Conservation (phyloP, 2,888 invertebrate genomes). For the Folsomia manolachei region DNA sequence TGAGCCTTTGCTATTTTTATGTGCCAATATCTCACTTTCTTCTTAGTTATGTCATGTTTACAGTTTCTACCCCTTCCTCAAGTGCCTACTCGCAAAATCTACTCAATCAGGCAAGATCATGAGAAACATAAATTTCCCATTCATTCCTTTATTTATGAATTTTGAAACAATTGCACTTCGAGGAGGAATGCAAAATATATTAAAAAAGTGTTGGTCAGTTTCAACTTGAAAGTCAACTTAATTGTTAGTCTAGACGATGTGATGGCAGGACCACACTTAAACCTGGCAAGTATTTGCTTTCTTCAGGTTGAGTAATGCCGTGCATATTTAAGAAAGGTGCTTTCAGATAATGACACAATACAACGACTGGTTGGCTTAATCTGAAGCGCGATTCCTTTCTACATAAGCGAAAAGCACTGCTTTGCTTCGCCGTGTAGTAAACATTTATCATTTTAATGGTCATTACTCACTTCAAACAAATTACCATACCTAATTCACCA, state of each 20-base stretch:
- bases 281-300: no score
- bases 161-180: not conserved
- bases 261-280: no score
- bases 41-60: not conserved
- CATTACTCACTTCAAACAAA: conserved; percentile 1
- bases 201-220: no score
- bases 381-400: no score
- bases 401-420: no score
- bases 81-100: not conserved
- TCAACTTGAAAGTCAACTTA: not conserved
- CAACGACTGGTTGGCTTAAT: no score
- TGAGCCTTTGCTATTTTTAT: conserved; percentile 19
- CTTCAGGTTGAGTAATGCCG: no score
- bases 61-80: not conserved
- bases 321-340: no score
- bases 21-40: not conserved
- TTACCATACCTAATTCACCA: not conserved
- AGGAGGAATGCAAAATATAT: not conserved
- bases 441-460: conserved; percentile 12
- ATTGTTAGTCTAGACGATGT: not conserved
- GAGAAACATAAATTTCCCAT: not conserved
- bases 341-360: no score
- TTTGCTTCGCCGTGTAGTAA: not conserved
- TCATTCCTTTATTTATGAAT: not conserved
- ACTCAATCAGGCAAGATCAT: not conserved